A percentile compares a stretch with the other conserved stretches of the same genome.
These are phyloP conservation scores for Scomber japonicus DNA, from an alignment of 2,113 vertebrate species.

Conservation along the genomic window DNA sequence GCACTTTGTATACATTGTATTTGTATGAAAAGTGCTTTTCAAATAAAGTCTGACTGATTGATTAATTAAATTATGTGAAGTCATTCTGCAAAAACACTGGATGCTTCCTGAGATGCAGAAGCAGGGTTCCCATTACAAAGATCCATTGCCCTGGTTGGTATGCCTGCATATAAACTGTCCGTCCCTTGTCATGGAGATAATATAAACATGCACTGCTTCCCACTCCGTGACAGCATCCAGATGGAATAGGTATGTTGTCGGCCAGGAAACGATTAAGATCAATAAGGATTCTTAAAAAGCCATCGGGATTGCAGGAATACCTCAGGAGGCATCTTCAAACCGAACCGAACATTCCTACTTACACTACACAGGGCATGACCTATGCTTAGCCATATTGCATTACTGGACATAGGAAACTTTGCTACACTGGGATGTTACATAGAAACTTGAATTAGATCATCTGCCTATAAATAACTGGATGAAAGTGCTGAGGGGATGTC, in stretches of 20 bases:
- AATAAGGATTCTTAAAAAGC: conserved; percentile 9
- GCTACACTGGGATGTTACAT: conserved; percentile 41
- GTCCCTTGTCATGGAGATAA: conserved; percentile 46
- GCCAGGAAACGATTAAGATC: conserved; percentile 38
- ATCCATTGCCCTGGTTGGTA: conserved; percentile 35
- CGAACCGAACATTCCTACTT: not conserved
- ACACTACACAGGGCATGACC: conserved; percentile 44
- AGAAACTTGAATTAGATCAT: conserved; percentile 63
- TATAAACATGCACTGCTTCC: conserved; percentile 42
- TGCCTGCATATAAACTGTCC: conserved; percentile 34
- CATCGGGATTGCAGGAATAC: conserved; percentile 27
- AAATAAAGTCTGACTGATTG: too few relatives aligned
- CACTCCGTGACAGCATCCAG: conserved; percentile 53
- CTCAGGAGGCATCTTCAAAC: conserved; percentile 36
- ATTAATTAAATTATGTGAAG: not conserved
- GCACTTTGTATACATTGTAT: too few relatives aligned
- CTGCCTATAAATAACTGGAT: conserved; percentile 76
- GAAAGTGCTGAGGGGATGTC: conserved; percentile 53
- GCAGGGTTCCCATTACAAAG: not conserved
- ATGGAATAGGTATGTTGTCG: conserved; percentile 37
- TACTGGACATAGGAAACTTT: conserved; percentile 54
- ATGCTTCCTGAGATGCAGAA: conserved; percentile 6
- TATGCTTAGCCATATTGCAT: conserved; percentile 52
- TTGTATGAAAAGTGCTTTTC: too few relatives aligned
- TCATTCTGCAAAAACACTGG: not conserved